phyloP scores from a whole-genome alignment of 2,113 vertebrate species.

The Eulemur macaco region DNA sequence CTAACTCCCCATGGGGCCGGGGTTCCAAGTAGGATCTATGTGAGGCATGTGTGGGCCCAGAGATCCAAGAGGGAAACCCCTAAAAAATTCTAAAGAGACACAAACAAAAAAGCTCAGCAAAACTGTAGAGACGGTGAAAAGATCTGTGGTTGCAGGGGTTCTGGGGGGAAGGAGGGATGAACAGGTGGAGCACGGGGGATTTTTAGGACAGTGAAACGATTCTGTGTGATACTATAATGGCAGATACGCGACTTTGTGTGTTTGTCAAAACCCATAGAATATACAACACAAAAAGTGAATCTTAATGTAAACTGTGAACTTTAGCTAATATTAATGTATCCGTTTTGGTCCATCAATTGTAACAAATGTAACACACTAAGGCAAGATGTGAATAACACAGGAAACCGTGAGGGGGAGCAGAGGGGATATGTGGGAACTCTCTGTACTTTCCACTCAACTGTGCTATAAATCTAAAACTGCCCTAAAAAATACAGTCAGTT shows the following conservation, averaged over 20 bases:
- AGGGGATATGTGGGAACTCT: background rate
- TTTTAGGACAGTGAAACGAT: background rate
- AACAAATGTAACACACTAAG: background rate
- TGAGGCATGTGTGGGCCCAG: background rate
- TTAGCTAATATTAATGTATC: background rate
- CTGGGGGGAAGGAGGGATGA: background rate
- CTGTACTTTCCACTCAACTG: background rate
- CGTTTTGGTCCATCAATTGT: background rate
- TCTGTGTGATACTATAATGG: background rate
- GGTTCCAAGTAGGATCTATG: background rate
- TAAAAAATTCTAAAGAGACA: slow-evolving; percentile 29
- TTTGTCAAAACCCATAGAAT: background rate
- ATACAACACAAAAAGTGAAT: background rate
- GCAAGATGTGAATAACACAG: background rate
- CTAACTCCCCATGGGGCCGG: background rate
- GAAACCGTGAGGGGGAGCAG: background rate
- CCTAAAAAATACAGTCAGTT: background rate
- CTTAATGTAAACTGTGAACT: background rate
- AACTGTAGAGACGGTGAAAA: background rate
- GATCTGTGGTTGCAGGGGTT: background rate
- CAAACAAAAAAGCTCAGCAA: background rate
- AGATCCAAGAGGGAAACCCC: background rate
- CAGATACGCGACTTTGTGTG: no score
- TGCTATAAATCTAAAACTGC: background rate
- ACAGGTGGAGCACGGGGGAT: no score